These are phyloP conservation scores for Campylorhamphus procurvoides DNA, from an alignment of 2,113 vertebrate genomes.

Conservation along the genomic window DNA sequence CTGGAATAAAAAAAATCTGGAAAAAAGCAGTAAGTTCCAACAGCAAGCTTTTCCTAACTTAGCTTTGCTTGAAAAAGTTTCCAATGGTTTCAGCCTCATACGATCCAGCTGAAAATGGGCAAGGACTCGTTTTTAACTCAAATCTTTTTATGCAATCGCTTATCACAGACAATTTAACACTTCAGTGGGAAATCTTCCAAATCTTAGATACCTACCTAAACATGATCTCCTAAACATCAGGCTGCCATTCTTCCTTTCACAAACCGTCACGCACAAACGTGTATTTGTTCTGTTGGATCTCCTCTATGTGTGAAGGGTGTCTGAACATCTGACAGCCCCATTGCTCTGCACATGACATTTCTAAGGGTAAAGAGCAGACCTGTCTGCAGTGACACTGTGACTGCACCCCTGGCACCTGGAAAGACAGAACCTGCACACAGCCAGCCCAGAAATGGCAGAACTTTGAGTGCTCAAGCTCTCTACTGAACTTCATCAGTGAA, in stretches of 20 bases:
- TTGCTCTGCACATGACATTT: neutral
- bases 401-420: neutral
- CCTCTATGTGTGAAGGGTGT: neutral
- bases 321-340: neutral
- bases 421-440: neutral
- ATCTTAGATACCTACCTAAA: neutral
- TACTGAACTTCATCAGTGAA: neutral
- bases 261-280: neutral
- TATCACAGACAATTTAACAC: neutral
- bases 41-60: neutral
- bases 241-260: neutral
- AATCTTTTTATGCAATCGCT: neutral
- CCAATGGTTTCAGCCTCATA: neutral
- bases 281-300: neutral
- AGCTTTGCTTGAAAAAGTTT: neutral
- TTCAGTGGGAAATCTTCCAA: neutral
- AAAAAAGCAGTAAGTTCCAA: neutral
- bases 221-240: neutral
- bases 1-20: neutral
- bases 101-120: neutral
- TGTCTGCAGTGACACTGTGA: neutral
- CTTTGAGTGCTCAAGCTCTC: neutral
- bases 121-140: neutral
- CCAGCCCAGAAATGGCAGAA: neutral
- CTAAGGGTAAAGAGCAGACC: neutral